These are phyloP conservation scores for Omphaloscelis lunosa DNA, from an alignment of 2,888 invertebrate genomes.

Conservation along the genomic window DNA sequence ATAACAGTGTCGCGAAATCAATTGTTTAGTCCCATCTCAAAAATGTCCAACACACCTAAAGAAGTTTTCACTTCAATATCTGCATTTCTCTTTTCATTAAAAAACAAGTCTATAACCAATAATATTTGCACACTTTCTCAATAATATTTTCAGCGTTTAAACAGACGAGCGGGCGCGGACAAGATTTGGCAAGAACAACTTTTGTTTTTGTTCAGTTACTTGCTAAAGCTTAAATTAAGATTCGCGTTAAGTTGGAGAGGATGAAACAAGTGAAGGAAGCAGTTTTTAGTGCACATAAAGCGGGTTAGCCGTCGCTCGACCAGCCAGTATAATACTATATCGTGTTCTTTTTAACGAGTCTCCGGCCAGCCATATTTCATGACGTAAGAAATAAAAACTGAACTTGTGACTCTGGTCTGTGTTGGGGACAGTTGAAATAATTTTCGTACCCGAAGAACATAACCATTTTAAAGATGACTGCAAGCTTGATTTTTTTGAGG, in stretches of 20 bases:
- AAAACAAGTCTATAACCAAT: not conserved
- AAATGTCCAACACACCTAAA: too few relatives aligned
- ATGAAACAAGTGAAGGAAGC: conserved; percentile 84
- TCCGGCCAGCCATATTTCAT: conserved; percentile 83
- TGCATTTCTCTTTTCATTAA: too few relatives aligned
- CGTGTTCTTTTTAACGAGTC: conserved; percentile 87
- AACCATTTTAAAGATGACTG: conserved; percentile 48
- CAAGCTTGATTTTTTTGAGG: not conserved
- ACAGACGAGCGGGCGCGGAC: conserved; percentile 38
- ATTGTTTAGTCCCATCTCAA: too few relatives aligned
- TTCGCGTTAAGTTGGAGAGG: conserved; percentile 84
- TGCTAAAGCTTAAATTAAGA: conserved; percentile 84
- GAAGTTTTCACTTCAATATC: too few relatives aligned
- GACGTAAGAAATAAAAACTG: conserved; percentile 81
- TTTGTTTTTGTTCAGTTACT: conserved; percentile 78
- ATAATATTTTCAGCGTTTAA: conserved; percentile 22
- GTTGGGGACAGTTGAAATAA: conserved; percentile 68
- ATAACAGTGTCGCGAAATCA: too few relatives aligned
- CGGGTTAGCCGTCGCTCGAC: conserved; percentile 81
- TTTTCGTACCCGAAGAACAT: conserved; percentile 62
- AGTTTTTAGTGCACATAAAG: conserved; percentile 88
- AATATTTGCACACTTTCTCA: not conserved
- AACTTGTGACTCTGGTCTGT: conserved; percentile 74
- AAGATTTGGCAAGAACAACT: conserved; percentile 68
- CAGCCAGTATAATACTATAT: conserved; percentile 83